Percentiles rank a stretch among this genome's conserved stretches.
These are phyloP conservation scores for Oncorhynchus masou DNA, from an alignment of 2,113 vertebrate species.

Conservation along the genomic window DNA sequence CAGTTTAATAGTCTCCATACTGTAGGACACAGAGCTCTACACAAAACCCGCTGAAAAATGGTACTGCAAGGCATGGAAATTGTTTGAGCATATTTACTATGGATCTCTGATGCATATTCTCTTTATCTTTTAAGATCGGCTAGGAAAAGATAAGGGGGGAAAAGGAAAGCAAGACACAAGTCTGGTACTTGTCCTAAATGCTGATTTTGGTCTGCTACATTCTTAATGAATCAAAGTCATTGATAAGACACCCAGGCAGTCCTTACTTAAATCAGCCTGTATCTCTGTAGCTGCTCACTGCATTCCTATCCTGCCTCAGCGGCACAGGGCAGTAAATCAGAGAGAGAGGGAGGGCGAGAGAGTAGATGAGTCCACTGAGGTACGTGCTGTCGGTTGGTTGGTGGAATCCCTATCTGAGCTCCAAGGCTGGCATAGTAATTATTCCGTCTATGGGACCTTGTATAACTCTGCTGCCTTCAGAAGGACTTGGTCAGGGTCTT, in stretches of 20 bases:
- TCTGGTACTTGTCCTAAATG: no score
- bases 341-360: neutral
- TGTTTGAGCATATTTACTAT: no score
- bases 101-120: no score
- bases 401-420: constrained; percentile 54
- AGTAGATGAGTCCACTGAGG: constrained; percentile 14
- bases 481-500: constrained; percentile 17
- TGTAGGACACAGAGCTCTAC: no score
- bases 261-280: constrained; percentile 37
- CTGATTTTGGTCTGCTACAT: no score
- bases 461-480: constrained; percentile 23
- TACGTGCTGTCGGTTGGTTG: neutral
- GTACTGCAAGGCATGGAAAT: no score
- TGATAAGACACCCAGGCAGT: neutral
- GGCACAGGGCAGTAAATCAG: neutral
- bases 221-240: no score
- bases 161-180: no score
- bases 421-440: constrained; percentile 45
- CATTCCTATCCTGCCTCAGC: constrained; percentile 35
- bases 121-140: no score
- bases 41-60: no score
- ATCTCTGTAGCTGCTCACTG: constrained; percentile 19
- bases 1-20: no score
- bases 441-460: constrained; percentile 34
- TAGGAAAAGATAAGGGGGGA: no score